These are phyloP conservation scores for Cephus pulcher DNA, from an alignment of 2,888 invertebrate genomes.

Conservation along the genomic window DNA sequence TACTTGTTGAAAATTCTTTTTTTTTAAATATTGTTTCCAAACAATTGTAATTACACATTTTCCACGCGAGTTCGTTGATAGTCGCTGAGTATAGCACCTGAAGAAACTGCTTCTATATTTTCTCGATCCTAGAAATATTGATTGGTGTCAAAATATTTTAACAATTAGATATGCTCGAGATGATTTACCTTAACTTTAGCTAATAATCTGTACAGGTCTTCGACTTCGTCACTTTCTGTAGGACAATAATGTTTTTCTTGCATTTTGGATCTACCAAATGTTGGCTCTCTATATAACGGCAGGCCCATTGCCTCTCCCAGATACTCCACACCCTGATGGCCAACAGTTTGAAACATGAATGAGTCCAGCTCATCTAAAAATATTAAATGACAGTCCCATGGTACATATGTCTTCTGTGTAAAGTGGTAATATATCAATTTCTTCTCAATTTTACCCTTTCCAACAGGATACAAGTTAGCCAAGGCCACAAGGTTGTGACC, in stretches of 20 bases:
- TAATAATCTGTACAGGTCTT: constrained; percentile 91
- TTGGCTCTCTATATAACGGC: constrained; percentile 88
- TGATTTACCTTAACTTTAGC: constrained; percentile 75
- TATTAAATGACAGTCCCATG: neutral
- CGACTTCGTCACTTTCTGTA: constrained; percentile 93
- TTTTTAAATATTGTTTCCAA: neutral
- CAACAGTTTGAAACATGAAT: constrained; percentile 99
- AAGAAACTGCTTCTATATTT: constrained; percentile 91
- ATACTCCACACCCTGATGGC: constrained; percentile 91
- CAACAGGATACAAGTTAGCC: constrained; percentile 92
- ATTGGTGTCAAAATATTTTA: constrained; percentile 20
- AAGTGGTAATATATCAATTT: neutral
- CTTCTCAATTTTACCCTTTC: constrained; percentile 73
- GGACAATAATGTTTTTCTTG: constrained; percentile 83
- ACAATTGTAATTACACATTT: constrained; percentile 85
- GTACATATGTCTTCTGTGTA: neutral
- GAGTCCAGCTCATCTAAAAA: constrained; percentile 90
- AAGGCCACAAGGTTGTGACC: constrained; percentile 96
- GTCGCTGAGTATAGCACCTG: constrained; percentile 97
- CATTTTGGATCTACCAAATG: constrained; percentile 86
- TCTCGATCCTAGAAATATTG: constrained; percentile 73
- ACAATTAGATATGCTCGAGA: constrained; percentile 6
- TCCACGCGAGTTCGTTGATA: constrained; percentile 98
- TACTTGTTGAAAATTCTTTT: neutral
- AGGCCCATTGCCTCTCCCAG: constrained; percentile 95